phyloP scores from a whole-genome alignment of 2,888 invertebrate species.

The Caenorhabditis sinica region DNA sequence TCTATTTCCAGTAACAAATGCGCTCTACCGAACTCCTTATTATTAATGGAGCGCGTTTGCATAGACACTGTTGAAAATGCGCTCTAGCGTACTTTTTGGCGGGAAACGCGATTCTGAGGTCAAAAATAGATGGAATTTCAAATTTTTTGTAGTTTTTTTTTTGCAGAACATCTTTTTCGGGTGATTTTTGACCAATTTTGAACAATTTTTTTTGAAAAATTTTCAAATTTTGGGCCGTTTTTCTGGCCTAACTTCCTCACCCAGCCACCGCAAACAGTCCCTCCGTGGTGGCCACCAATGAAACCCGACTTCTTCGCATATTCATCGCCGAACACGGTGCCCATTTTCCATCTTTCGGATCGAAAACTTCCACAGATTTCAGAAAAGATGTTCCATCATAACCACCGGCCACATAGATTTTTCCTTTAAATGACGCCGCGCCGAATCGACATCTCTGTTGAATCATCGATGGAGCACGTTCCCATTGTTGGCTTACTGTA shows the following conservation, averaged over 20 bases:
- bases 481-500: slow-evolving; percentile 87
- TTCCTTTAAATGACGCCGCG: slow-evolving; percentile 90
- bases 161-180: no score
- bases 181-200: no score
- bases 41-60: no score
- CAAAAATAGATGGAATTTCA: no score
- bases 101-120: no score
- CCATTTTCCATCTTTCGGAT: slow-evolving; percentile 86
- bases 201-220: not conserved
- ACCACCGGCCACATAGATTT: slow-evolving; percentile 90
- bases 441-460: slow-evolving; percentile 91
- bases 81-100: no score
- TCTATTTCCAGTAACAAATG: no score
- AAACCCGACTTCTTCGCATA: slow-evolving; percentile 86
- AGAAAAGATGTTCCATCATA: slow-evolving; percentile 92
- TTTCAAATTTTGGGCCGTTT: not conserved
- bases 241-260: slow-evolving; percentile 47
- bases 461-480: slow-evolving; percentile 88
- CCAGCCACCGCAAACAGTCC: slow-evolving; percentile 81
- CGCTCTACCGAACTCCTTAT: no score
- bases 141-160: no score
- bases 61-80: no score
- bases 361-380: slow-evolving; percentile 88
- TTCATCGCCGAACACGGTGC: slow-evolving; percentile 90
- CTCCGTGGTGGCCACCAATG: slow-evolving; percentile 75